phyloP scores from a whole-genome alignment of 2,888 invertebrate genomes.

The Adelphocoris suturalis region DNA sequence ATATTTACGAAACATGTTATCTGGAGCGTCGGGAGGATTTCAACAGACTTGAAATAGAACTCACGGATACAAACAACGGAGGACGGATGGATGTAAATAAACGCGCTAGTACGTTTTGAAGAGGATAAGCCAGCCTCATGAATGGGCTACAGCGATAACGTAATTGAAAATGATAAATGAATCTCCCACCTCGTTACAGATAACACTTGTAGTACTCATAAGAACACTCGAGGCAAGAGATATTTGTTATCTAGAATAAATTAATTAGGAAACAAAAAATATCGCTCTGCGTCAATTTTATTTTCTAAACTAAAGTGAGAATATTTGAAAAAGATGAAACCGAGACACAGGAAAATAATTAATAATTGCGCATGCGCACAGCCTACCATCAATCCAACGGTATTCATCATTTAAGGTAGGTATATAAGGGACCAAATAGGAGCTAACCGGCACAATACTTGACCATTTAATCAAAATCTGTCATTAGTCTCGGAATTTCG shows the following conservation, averaged over 20 bases:
- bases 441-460: too few relatives aligned
- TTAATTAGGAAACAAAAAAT: background rate
- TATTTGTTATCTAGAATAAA: background rate
- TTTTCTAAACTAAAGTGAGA: too few relatives aligned
- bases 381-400: too few relatives aligned
- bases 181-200: background rate
- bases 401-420: too few relatives aligned
- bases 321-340: too few relatives aligned
- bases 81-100: conserved; percentile 7
- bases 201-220: conserved; percentile 11
- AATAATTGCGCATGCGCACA: too few relatives aligned
- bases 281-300: too few relatives aligned
- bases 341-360: too few relatives aligned
- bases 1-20: background rate
- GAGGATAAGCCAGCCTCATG: background rate
- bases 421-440: too few relatives aligned
- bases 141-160: background rate
- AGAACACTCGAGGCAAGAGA: background rate
- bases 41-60: background rate
- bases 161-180: conserved; percentile 2
- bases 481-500: too few relatives aligned
- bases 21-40: background rate
- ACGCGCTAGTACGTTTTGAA: background rate
- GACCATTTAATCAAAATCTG: too few relatives aligned
- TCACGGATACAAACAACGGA: background rate